Conservation (phyloP, 2,888 invertebrate genomes). For the Tanypteryx hageni region DNA sequence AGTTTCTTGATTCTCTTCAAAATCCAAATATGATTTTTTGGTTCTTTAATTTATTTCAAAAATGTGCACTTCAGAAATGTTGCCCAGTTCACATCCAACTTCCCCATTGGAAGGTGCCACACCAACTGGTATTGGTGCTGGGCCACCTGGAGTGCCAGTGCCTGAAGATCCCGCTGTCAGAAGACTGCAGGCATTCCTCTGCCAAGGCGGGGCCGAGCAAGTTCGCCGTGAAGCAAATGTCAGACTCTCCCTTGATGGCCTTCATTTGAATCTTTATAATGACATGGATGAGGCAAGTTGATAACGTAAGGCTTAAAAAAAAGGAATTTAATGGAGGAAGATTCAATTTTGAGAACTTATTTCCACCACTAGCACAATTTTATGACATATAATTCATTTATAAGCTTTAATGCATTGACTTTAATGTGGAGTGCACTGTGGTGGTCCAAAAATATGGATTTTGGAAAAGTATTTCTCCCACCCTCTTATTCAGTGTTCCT, state of each 20-base stretch:
- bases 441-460: too few relatives aligned
- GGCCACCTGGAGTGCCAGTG: slow-evolving; percentile 68
- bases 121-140: slow-evolving; percentile 66
- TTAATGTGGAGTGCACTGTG: too few relatives aligned
- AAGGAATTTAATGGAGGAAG: too few relatives aligned
- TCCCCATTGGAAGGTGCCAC: slow-evolving; percentile 74
- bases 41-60: slow-evolving; percentile 48
- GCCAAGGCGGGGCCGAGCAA: slow-evolving; percentile 79
- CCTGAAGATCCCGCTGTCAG: slow-evolving; percentile 79
- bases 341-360: too few relatives aligned
- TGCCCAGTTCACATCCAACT: slow-evolving; percentile 68
- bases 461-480: too few relatives aligned
- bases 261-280: slow-evolving; percentile 84
- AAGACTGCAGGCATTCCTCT: slow-evolving; percentile 85
- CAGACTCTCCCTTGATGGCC: slow-evolving; percentile 82
- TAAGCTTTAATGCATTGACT: too few relatives aligned
- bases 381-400: too few relatives aligned
- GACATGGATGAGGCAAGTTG: slow-evolving; percentile 83
- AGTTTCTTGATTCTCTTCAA: slow-evolving; percentile 8
- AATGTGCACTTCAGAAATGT: slow-evolving; percentile 71
- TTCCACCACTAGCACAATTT: too few relatives aligned
- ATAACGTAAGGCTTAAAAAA: too few relatives aligned
- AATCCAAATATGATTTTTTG: not conserved
- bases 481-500: too few relatives aligned
- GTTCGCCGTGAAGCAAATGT: slow-evolving; percentile 79